Conservation (phyloP, 2,888 invertebrate species). For the Oscheius onirici region DNA sequence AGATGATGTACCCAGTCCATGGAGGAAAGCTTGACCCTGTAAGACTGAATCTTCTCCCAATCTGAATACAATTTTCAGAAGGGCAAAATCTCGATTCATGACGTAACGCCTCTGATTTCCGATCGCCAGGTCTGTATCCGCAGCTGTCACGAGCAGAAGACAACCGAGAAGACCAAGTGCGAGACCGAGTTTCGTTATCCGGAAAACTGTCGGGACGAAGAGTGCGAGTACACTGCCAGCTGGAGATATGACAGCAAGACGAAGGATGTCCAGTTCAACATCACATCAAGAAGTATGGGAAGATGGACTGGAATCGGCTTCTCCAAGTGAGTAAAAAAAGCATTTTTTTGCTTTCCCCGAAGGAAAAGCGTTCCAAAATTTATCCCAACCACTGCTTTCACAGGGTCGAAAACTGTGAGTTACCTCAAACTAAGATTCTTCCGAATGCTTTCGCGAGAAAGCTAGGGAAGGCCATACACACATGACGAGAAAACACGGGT, state of each 20-base stretch:
- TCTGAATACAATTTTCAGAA: too few relatives aligned
- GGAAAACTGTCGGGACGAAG: conserved; percentile 58
- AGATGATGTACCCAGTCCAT: conserved; percentile 68
- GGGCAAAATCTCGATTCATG: conserved; percentile 62
- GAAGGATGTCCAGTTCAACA: conserved; percentile 69
- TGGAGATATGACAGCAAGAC: conserved; percentile 65
- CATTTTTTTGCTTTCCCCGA: too few relatives aligned
- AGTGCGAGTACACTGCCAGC: conserved; percentile 70
- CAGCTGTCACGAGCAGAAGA: conserved; percentile 49
- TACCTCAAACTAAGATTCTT: too few relatives aligned
- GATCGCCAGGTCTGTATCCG: conserved; percentile 62
- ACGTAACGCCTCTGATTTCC: conserved; percentile 59
- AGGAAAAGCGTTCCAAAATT: too few relatives aligned
- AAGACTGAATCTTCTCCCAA: too few relatives aligned
- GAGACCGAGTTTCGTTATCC: conserved; percentile 70
- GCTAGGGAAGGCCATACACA: too few relatives aligned
- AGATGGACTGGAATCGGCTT: conserved; percentile 73
- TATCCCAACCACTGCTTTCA: too few relatives aligned
- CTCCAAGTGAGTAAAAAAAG: conserved; percentile 46
- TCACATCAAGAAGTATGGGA: conserved; percentile 66
- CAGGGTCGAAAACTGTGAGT: too few relatives aligned
- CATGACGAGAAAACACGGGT: too few relatives aligned
- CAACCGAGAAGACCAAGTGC: conserved; percentile 47
- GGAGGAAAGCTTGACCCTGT: conserved; percentile 64
- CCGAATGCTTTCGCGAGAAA: too few relatives aligned